phyloP scores from a whole-genome alignment of 2,888 invertebrate genomes.

The Lamellibrachia satsuma region DNA sequence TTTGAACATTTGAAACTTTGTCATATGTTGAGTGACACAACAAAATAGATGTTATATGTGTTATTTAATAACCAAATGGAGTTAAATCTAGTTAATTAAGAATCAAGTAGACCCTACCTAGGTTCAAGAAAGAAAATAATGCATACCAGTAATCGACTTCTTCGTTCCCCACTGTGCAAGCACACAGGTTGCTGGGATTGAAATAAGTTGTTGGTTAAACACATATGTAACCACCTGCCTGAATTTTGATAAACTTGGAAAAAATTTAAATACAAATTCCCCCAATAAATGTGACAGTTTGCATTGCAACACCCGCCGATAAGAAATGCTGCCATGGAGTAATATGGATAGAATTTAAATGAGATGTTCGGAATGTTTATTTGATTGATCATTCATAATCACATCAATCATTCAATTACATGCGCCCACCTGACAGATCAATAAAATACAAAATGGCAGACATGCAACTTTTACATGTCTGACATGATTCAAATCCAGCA shows the following conservation, averaged over 20 bases:
- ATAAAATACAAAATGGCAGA: neutral
- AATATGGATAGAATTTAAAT: neutral
- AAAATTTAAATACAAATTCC: neutral
- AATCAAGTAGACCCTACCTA: neutral
- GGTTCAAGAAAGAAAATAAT: neutral
- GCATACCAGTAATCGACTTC: neutral
- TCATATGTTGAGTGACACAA: neutral
- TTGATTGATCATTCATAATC: neutral
- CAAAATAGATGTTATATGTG: neutral
- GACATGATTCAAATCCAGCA: neutral
- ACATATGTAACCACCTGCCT: neutral
- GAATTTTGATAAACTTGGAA: neutral
- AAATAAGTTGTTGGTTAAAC: neutral
- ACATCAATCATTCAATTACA: slow-evolving; percentile 1
- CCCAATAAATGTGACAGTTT: neutral
- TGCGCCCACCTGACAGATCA: neutral
- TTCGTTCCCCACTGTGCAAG: neutral
- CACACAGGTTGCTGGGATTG: neutral
- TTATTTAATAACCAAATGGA: neutral
- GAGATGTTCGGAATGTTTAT: neutral
- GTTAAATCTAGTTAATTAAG: neutral
- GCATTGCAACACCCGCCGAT: neutral
- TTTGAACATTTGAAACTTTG: neutral
- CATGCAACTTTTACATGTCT: neutral
- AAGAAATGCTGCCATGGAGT: neutral